Percentiles rank a stretch among this genome's conserved stretches.
phyloP scores from a whole-genome alignment of 2,888 invertebrate species.

The Mythimna ferrago region DNA sequence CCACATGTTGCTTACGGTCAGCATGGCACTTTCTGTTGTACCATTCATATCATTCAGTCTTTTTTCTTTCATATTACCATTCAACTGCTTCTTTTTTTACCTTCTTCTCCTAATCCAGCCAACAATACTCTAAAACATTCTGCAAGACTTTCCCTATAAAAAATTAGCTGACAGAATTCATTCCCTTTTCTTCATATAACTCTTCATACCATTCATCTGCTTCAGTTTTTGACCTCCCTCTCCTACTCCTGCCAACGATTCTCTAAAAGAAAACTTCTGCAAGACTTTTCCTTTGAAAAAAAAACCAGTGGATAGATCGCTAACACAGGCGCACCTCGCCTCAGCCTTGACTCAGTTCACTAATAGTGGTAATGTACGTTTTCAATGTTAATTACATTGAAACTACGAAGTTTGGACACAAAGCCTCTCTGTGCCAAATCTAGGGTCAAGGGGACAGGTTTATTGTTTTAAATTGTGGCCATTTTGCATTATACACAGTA shows the following conservation, averaged over 20 bases:
- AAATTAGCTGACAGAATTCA: background rate
- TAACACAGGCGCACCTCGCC: slow-evolving; percentile 47
- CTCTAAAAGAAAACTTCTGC: background rate
- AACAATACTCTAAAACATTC: background rate
- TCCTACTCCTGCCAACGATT: too few species aligned
- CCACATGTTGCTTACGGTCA: background rate
- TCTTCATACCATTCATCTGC: background rate
- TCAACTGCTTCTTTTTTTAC: background rate
- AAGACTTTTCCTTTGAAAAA: background rate
- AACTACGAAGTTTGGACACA: slow-evolving; percentile 71
- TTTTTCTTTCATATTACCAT: background rate
- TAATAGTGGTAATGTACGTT: slow-evolving; percentile 61
- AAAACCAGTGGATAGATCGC: background rate
- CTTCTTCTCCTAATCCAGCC: too few species aligned
- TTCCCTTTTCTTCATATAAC: too few species aligned
- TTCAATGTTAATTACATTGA: slow-evolving; percentile 77
- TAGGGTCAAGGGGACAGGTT: slow-evolving; percentile 70
- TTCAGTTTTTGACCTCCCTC: background rate
- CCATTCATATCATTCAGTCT: background rate
- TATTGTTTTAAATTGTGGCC: slow-evolving; percentile 65
- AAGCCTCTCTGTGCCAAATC: slow-evolving; percentile 68
- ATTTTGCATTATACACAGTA: slow-evolving; percentile 41
- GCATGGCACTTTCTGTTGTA: background rate
- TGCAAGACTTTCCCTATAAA: background rate
- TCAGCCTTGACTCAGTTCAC: slow-evolving; percentile 73